Conservation (phyloP, 2,113 vertebrate species). For the Pseudopipra pipra region DNA sequence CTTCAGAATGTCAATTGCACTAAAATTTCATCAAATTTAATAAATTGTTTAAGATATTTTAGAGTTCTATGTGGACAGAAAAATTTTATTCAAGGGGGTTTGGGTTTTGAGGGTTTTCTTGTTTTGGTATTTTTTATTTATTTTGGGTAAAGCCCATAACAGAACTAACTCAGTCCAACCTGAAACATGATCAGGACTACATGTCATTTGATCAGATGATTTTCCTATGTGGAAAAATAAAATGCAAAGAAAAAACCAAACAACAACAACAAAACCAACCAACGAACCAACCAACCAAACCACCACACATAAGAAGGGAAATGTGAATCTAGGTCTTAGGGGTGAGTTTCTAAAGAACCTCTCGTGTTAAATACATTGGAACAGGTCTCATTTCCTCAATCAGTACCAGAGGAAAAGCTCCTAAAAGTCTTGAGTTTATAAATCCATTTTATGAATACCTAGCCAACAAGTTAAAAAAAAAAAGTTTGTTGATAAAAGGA, state of each 20-base stretch:
- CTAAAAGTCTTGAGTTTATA: not conserved
- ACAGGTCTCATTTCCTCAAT: not conserved
- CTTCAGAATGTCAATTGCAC: not conserved
- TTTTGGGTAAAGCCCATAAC: not conserved
- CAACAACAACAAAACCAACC: no score
- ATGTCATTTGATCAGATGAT: not conserved
- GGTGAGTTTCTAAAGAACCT: not conserved
- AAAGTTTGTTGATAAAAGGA: not conserved
- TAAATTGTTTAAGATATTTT: not conserved
- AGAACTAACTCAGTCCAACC: not conserved
- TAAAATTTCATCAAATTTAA: not conserved
- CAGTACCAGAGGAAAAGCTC: not conserved
- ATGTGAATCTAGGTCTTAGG: not conserved
- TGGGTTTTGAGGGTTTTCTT: not conserved
- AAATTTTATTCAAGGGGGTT: not conserved
- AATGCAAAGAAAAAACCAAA: not conserved
- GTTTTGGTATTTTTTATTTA: not conserved
- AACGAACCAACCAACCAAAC: not conserved
- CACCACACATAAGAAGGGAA: not conserved
- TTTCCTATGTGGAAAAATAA: rapidly evolving
- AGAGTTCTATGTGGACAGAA: not conserved
- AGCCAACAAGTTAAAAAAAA: not conserved
- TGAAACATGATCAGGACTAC: not conserved
- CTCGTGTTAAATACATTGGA: not conserved
- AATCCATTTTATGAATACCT: not conserved